These are phyloP conservation scores for Atlantisia rogersi DNA, from an alignment of 2,113 vertebrate species.

Conservation along the genomic window DNA sequence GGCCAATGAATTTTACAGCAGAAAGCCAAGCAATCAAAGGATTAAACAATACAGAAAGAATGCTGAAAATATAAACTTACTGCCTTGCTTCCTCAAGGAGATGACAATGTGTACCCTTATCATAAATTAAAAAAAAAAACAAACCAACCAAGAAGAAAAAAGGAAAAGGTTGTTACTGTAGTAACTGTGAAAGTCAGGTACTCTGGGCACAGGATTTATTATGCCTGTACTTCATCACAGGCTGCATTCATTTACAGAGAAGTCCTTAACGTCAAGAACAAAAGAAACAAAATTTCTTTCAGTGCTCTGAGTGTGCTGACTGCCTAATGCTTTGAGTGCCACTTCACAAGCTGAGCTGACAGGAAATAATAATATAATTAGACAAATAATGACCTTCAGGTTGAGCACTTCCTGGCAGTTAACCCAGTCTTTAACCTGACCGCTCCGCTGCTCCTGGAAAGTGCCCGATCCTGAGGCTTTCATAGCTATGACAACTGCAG, in stretches of 20 bases:
- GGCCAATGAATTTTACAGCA: slow-evolving; percentile 24
- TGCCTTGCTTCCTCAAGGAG: slow-evolving; percentile 13
- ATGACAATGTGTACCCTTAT: not conserved
- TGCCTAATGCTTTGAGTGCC: slow-evolving; percentile 33
- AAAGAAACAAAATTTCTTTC: slow-evolving; percentile 45
- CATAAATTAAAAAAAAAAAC: not conserved
- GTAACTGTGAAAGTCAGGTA: slow-evolving; percentile 17
- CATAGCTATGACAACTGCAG: not conserved
- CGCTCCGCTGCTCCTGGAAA: not conserved
- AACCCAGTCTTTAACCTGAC: slow-evolving; percentile 43
- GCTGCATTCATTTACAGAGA: slow-evolving; percentile 44
- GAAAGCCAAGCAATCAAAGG: slow-evolving; percentile 5
- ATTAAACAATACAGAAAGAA: slow-evolving; percentile 26
- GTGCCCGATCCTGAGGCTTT: not conserved
- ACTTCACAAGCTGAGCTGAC: slow-evolving; percentile 34
- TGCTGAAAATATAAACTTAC: not conserved
- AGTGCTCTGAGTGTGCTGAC: slow-evolving; percentile 5
- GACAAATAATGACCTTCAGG: slow-evolving; percentile 27
- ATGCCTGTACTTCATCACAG: slow-evolving; percentile 12
- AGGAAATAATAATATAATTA: slow-evolving; percentile 60
- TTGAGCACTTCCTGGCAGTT: not conserved
- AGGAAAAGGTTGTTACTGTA: not conserved
- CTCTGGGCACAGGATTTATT: not conserved
- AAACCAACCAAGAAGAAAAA: not conserved
- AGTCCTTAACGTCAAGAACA: slow-evolving; percentile 39